Base-by-base conservation (phyloP, 2,888 invertebrate species). In the Anaspis maculata region DNA sequence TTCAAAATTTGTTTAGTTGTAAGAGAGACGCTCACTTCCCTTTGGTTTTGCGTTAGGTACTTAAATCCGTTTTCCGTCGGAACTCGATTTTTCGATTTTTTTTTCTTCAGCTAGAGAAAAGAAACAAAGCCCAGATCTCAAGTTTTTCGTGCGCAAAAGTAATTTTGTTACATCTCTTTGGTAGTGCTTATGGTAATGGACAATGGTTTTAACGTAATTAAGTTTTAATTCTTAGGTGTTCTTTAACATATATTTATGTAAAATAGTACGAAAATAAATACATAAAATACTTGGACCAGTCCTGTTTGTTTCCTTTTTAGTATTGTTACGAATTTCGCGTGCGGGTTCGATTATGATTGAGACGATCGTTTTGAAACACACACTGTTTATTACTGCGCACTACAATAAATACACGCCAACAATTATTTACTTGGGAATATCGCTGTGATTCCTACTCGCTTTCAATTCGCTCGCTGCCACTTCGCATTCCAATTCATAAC, bases 171-270 rank as follows among this genome's bases (percentile, higher is more conserved):
- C 46, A 48, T 34, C 31, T 46, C 49, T 53, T 56, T 52, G 48
- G 54, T 59, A 60, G 60, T 57, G 59, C 61, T 60, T 62, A 59
- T 48, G 62, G 59, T 60, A 59, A 56, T 51, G 60, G 62, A 62
- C 61, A 60, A 62, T 61, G 61, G 61, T 61, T 62, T 52, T 42
- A 48, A 50, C 38, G 36, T 45, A 45, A 45, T 42, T 57, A 50
- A 49, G 48, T 45, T 51, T n/a, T 51, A 51, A 52, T 55, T 49
- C 52, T 51, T 59, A 59, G 57, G 52, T 57, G 56, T 59, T 59
- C 56, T 51, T 53, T 51, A 52, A 55, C 52, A 57, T 47, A 59
- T 59, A 59, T 59, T 60, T 60, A 59, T 59, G 59, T 58, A 59
- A 56, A 51, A 58, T 59, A 58, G 56, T 49, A 47, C 44, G 39